Evolutionary conservation across 2,113 vertebrate species (phyloP).

Genomic region (Dunckerocampus dactyliophorus): DNA sequence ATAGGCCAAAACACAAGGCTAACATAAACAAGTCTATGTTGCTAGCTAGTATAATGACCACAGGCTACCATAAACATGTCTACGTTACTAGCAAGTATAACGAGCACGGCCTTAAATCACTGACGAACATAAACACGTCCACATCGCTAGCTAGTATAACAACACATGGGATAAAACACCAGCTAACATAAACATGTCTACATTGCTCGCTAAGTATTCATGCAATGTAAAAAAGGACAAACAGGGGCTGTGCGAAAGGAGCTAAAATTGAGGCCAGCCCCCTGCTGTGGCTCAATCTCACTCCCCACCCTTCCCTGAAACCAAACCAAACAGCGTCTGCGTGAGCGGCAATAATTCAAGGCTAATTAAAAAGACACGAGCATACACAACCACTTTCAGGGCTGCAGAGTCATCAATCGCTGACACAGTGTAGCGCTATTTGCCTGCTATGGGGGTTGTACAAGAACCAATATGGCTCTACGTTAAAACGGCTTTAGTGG

Average conservation of each 20-base stretch:
- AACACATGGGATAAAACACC: background rate
- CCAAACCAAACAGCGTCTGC: conserved; percentile 46
- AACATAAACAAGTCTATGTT: conserved; percentile 1
- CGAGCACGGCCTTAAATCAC: background rate
- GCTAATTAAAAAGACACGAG: conserved; percentile 62
- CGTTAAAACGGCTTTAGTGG: no score
- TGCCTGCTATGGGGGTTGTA: background rate
- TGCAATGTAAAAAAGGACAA: background rate
- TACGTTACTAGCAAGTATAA: background rate
- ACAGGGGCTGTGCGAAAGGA: conserved; percentile 1
- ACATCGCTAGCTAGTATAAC: background rate
- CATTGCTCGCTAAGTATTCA: background rate
- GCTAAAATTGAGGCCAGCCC: conserved; percentile 31
- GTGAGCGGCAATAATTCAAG: conserved; percentile 66
- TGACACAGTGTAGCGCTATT: background rate
- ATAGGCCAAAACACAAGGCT: background rate
- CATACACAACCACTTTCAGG: conserved; percentile 43
- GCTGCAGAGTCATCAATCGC: conserved; percentile 47
- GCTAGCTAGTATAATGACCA: background rate
- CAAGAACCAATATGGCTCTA: background rate
- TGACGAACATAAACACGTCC: background rate
- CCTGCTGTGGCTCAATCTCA: conserved; percentile 38
- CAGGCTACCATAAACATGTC: background rate
- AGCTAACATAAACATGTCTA: conserved; percentile 3
- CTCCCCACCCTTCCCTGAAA: conserved; percentile 1